Base-by-base conservation (phyloP, 2,797 vertebrate species). In the Rhynchotus rufescens region DNA sequence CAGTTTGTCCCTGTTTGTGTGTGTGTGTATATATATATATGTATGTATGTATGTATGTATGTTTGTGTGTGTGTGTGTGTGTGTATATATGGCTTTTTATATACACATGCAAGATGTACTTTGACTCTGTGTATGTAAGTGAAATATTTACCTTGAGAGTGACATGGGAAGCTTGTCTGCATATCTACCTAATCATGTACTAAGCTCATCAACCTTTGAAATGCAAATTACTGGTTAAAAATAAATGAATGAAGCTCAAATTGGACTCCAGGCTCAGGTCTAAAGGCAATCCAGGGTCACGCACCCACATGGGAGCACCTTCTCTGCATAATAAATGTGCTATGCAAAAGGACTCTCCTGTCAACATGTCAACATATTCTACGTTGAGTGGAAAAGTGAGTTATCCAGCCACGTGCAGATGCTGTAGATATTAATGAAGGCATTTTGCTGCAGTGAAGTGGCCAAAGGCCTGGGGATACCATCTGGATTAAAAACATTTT, bases 91-190 rank as follows among this genome's bases (percentile, higher is more conserved):
- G 40, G 40, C 5, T 40, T 40, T 40, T 40, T 40, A 44, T 44
- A 44, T 17, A 44, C 17, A 25, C 10, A 36, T 23, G 22, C 76
- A 82, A 72, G 34, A 52, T 90, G 84, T 80, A 91, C 82, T 93
- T 90, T 88, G 86, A 51, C 84, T 93, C 52, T 69, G 30, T 88
- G 56, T 86, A 60, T 73, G 75, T 13, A 6, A 76, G 69, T 66
- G 79, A 85, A 92, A 73, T 69, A 71, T 64, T 90, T 92, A 62
- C 68, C 64, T 75, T 28, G 16, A 80, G 34, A 86, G 26, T 0
- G 0, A 40, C 52, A 81, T 9, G n/a, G 77, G 87, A 90, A 93
- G 47, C 59, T 82, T 42, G 65, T 40, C 45, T 62, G 40, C 38
- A 23, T 9, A 72, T 56, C 84, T 60, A 28, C 56, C 73, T 73